These are phyloP conservation scores for Carterocephalus palaemon DNA, from an alignment of 2,888 invertebrate genomes.

Conservation along the genomic window DNA sequence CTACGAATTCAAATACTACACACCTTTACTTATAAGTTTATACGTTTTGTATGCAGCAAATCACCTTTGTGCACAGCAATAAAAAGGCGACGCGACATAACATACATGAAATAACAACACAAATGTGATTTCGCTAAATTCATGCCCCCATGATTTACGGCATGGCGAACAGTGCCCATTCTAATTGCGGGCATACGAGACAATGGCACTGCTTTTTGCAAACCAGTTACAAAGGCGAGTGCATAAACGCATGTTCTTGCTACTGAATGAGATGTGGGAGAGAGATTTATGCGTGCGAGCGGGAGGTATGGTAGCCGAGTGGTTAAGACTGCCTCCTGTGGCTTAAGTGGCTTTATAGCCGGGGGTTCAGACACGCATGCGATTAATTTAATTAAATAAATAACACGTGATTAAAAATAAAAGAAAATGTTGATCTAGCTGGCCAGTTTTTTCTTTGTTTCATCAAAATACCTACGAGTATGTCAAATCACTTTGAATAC, in stretches of 20 bases:
- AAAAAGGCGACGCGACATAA: not conserved
- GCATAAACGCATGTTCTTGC: slow-evolving; percentile 23
- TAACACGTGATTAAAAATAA: too few relatives aligned
- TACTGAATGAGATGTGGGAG: slow-evolving; percentile 18
- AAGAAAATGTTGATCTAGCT: too few relatives aligned
- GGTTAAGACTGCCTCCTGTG: slow-evolving; percentile 7
- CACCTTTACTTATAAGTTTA: too few relatives aligned
- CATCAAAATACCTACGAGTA: too few relatives aligned
- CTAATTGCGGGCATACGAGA: slow-evolving; percentile 51
- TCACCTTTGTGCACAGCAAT: too few relatives aligned
- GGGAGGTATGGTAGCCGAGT: slow-evolving; percentile 1
- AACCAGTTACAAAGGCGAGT: slow-evolving; percentile 16
- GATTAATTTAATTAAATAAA: too few relatives aligned
- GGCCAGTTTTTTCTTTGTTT: too few relatives aligned
- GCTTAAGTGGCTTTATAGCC: not conserved
- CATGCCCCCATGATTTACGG: slow-evolving; percentile 45
- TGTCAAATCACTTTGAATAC: too few relatives aligned
- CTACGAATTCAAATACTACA: too few relatives aligned
- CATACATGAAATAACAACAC: slow-evolving; percentile 18
- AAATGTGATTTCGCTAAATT: slow-evolving; percentile 33
- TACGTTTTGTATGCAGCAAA: too few relatives aligned
- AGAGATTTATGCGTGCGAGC: slow-evolving; percentile 1
- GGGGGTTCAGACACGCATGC: too few relatives aligned
- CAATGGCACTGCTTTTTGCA: slow-evolving; percentile 43
- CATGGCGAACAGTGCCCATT: slow-evolving; percentile 42